A percentile compares a stretch with the other conserved stretches of the same genome.
phyloP scores from a whole-genome alignment of 2,797 vertebrate genomes.

The Anableps anableps region DNA sequence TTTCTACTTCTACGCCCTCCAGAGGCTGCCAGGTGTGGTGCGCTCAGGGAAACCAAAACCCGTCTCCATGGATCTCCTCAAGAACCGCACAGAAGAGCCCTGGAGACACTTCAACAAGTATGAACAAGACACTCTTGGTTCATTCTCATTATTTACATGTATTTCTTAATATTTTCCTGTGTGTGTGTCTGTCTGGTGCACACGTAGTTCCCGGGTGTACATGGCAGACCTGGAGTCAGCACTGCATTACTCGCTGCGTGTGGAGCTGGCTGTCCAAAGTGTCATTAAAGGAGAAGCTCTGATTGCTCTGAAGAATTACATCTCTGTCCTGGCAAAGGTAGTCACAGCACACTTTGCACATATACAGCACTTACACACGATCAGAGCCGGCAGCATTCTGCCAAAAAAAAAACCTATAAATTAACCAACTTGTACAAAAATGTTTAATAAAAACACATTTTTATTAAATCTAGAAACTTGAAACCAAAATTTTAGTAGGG shows the following conservation, averaged over 20 bases:
- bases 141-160: background rate
- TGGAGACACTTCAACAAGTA: slow-evolving; percentile 85
- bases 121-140: background rate
- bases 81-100: slow-evolving; percentile 34
- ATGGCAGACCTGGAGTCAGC: slow-evolving; percentile 93
- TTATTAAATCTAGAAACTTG: background rate
- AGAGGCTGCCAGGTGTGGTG: slow-evolving; percentile 80
- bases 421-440: background rate
- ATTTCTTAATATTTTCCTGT: background rate
- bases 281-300: slow-evolving; percentile 79
- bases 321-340: slow-evolving; percentile 87
- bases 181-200: slow-evolving; percentile 14
- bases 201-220: slow-evolving; percentile 87
- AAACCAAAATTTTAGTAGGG: background rate
- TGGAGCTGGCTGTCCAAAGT: slow-evolving; percentile 82
- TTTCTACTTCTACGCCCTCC: slow-evolving; percentile 87
- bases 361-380: background rate
- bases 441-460: background rate
- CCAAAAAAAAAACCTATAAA: too few relatives aligned
- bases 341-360: background rate
- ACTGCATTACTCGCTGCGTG: slow-evolving; percentile 88
- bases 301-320: slow-evolving; percentile 81
- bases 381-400: background rate
- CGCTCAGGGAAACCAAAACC: slow-evolving; percentile 71
- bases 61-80: rapidly evolving